A percentile compares a stretch with the other conserved stretches of the same genome.
Evolutionary conservation across 2,888 invertebrate species (phyloP).

Genomic region (Metopia argyrocephala): DNA sequence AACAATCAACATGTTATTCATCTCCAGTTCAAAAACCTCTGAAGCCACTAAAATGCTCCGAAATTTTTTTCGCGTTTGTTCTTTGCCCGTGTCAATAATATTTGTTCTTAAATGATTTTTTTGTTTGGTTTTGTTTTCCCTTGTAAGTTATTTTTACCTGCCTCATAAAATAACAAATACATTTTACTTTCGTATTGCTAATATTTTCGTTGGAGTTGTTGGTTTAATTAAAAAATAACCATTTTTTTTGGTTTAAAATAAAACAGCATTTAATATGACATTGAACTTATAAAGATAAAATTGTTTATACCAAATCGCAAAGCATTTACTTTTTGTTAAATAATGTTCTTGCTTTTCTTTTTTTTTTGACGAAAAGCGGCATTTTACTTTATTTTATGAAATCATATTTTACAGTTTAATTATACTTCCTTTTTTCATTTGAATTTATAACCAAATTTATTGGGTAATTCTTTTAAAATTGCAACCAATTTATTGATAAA

Average conservation of each 20-base stretch:
- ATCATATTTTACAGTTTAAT: not conserved
- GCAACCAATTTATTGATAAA: too few species aligned
- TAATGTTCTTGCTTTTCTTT: not conserved
- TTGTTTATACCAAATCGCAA: not conserved
- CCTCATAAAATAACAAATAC: not conserved
- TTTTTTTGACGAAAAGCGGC: not conserved
- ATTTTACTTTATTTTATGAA: not conserved
- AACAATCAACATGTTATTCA: too few species aligned
- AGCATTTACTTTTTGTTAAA: too few species aligned
- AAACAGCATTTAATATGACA: not conserved
- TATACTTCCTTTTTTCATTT: not conserved
- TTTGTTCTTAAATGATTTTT: too few species aligned
- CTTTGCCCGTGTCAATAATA: too few species aligned
- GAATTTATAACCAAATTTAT: not conserved
- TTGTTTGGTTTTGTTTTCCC: too few species aligned
- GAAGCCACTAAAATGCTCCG: too few species aligned
- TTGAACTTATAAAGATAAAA: conserved; percentile 2
- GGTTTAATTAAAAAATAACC: not conserved
- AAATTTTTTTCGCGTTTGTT: too few species aligned
- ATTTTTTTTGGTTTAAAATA: not conserved
- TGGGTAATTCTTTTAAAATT: too few species aligned
- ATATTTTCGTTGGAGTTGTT: not conserved
- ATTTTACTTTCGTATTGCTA: not conserved
- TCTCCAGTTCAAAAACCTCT: too few species aligned
- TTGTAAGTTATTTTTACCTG: not conserved